phyloP scores from a whole-genome alignment of 2,797 vertebrate species.

The Acropternis orthonyx region DNA sequence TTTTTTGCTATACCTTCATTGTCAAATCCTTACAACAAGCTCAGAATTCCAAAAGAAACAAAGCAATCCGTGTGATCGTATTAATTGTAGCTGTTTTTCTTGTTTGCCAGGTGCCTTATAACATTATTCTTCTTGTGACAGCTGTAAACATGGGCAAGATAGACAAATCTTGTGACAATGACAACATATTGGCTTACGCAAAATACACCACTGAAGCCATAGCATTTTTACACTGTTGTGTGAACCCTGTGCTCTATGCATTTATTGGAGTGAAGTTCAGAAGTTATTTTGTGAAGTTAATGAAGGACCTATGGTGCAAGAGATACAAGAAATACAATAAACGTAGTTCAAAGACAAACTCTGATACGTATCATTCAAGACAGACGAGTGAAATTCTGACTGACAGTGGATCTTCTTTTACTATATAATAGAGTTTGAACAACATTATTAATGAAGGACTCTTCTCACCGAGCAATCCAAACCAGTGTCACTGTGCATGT shows the following conservation, averaged over 20 bases:
- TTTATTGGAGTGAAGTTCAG: conserved; percentile 92
- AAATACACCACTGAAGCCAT: conserved; percentile 75
- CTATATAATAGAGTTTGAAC: conserved; percentile 73
- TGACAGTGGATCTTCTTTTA: conserved; percentile 84
- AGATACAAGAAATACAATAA: conserved; percentile 74
- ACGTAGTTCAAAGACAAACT: conserved; percentile 72
- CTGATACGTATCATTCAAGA: conserved; percentile 77
- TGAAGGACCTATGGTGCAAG: conserved; percentile 82
- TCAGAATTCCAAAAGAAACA: conserved; percentile 86
- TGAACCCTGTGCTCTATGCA: conserved; percentile 92
- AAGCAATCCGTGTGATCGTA: conserved; percentile 86
- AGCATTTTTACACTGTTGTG: conserved; percentile 90
- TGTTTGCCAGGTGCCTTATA: conserved; percentile 88
- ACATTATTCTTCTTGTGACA: conserved; percentile 75
- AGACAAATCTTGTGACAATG: conserved; percentile 38
- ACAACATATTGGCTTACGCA: conserved; percentile 16
- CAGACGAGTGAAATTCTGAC: conserved; percentile 81
- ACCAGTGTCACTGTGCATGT: not conserved
- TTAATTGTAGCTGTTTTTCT: conserved; percentile 86
- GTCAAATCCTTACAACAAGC: conserved; percentile 80
- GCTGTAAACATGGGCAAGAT: conserved; percentile 61
- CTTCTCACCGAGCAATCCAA: not conserved
- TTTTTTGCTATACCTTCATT: conserved; percentile 84
- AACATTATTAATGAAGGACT: not conserved
- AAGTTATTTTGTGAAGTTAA: conserved; percentile 84